These are phyloP conservation scores for Cheracebus regulus DNA, from an alignment of 2,797 vertebrate genomes.

Conservation along the genomic window DNA sequence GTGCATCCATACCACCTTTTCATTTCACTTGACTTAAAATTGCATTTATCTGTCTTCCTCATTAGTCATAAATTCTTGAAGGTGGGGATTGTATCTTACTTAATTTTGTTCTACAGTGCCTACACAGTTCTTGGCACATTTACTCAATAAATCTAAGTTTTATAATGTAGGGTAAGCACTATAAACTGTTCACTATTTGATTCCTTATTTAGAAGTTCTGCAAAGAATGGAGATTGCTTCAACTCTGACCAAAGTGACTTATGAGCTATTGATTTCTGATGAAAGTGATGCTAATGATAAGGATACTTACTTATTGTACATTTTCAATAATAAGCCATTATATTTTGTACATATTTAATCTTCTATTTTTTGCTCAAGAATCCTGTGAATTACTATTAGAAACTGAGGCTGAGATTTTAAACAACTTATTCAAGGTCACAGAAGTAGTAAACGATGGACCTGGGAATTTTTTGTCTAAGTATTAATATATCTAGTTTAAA, in stretches of 20 bases:
- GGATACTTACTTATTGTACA: neutral
- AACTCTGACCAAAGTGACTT: neutral
- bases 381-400: neutral
- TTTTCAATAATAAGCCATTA: neutral
- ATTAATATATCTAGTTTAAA: neutral
- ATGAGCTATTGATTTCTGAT: neutral
- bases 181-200: neutral
- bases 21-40: neutral
- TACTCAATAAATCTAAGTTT: neutral
- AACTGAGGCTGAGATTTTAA: neutral
- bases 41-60: neutral
- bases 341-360: neutral
- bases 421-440: neutral
- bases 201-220: neutral
- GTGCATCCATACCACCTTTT: neutral
- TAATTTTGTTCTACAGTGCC: neutral
- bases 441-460: neutral
- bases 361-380: constrained; percentile 35
- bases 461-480: neutral
- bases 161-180: neutral
- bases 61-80: neutral
- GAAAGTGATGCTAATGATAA: neutral
- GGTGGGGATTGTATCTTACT: neutral
- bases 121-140: neutral
- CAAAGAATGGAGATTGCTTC: neutral